Percentiles rank a stretch among this genome's conserved stretches.
Conservation (phyloP, 1,140 invertebrate species). For the Drosophila sturtevanti region DNA sequence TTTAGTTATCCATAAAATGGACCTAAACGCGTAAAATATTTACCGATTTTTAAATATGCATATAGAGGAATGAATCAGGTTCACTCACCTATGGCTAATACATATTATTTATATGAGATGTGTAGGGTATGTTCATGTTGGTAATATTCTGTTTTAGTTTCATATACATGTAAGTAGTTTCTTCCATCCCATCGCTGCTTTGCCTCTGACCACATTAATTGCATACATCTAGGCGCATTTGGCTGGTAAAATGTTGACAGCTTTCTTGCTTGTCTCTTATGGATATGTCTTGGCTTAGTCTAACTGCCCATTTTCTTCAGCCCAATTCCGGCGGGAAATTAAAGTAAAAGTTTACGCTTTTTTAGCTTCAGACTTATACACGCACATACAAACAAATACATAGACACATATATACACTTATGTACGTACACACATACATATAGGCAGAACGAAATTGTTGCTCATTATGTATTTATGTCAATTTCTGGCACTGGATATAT, state of each 20-base stretch:
- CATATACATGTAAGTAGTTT: conserved; percentile 43
- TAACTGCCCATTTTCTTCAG: conserved; percentile 42
- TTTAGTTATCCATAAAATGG: too few species aligned
- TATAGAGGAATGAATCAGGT: too few species aligned
- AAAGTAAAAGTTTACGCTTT: conserved; percentile 80
- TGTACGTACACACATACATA: conserved; percentile 12
- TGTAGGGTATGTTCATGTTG: not conserved
- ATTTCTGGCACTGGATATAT: conserved; percentile 66
- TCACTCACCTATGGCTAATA: too few species aligned
- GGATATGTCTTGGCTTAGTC: conserved; percentile 30
- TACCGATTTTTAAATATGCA: too few species aligned
- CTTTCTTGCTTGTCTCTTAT: conserved; percentile 42
- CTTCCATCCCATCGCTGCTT: conserved; percentile 1
- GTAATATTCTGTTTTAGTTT: not conserved
- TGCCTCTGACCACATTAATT: conserved; percentile 58
- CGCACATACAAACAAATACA: conserved; percentile 36
- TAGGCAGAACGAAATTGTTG: conserved; percentile 60
- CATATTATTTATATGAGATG: too few species aligned
- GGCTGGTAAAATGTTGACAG: conserved; percentile 65
- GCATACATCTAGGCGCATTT: conserved; percentile 62
- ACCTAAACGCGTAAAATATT: too few species aligned
- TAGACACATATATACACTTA: conserved; percentile 25
- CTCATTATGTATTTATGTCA: conserved; percentile 82
- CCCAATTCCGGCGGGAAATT: conserved; percentile 78
- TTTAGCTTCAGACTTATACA: conserved; percentile 56